A percentile compares a stretch with the other conserved stretches of the same genome.
phyloP scores from a whole-genome alignment of 2,888 invertebrate genomes.

The Microplitis deprimator region DNA sequence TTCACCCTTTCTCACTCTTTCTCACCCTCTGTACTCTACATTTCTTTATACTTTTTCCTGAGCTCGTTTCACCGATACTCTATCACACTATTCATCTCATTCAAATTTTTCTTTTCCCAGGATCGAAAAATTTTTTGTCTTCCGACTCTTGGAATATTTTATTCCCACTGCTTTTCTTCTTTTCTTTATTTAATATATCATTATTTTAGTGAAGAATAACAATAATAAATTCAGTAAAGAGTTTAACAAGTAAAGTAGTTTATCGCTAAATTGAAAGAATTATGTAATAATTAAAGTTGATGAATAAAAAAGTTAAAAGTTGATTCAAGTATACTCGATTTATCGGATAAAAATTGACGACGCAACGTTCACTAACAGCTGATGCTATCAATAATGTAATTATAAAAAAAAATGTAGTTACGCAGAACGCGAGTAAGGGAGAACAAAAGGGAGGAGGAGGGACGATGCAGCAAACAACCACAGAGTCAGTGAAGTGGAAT shows the following conservation, averaged over 20 bases:
- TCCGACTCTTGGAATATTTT: background rate
- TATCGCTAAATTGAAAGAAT: background rate
- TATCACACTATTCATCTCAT: background rate
- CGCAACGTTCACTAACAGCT: background rate
- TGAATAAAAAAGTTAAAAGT: background rate
- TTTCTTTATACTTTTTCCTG: slow-evolving; percentile 4
- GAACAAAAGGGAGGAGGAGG: slow-evolving; percentile 4
- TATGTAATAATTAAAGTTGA: background rate
- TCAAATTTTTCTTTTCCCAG: background rate
- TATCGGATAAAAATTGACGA: background rate
- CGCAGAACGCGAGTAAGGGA: background rate
- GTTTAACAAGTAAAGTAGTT: too few species aligned
- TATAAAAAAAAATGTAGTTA: slow-evolving; percentile 13
- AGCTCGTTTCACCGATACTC: slow-evolving; percentile 4
- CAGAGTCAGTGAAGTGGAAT: slow-evolving; percentile 12
- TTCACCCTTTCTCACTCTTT: background rate
- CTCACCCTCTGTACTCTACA: slow-evolving; percentile 5
- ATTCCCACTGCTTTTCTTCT: slow-evolving; percentile 1
- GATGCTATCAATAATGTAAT: slow-evolving; percentile 11
- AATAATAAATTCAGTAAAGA: too few species aligned
- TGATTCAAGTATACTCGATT: background rate
- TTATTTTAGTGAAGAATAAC: too few species aligned
- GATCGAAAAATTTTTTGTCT: background rate
- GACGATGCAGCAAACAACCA: slow-evolving; percentile 16
- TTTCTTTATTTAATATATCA: slow-evolving; percentile 10